These are phyloP conservation scores for Hylomyscus alleni DNA, from an alignment of 2,797 vertebrate genomes.

Conservation along the genomic window DNA sequence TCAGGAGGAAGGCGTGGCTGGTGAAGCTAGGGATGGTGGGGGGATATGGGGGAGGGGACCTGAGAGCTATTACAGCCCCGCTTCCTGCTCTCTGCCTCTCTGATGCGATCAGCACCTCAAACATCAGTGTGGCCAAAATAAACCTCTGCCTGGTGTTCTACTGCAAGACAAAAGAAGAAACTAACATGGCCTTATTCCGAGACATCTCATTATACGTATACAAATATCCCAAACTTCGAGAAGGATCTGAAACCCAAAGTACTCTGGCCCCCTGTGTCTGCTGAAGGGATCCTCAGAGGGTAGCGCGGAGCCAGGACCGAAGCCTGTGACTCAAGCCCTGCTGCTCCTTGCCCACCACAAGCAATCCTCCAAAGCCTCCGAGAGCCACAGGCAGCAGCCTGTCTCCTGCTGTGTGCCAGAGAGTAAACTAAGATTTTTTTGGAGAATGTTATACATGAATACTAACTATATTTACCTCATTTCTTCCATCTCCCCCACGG, in stretches of 20 bases:
- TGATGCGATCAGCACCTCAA: not conserved
- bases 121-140: not conserved
- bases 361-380: no score
- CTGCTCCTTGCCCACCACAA: not conserved
- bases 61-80: not conserved
- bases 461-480: not conserved
- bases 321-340: not conserved
- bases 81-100: not conserved
- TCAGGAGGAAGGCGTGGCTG: not conserved
- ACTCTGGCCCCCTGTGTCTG: not conserved
- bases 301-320: not conserved
- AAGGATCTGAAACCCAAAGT: not conserved
- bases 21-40: not conserved
- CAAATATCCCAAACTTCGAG: not conserved
- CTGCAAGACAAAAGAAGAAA: not conserved
- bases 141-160: not conserved
- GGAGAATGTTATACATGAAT: not conserved
- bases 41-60: no score
- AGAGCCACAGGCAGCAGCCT: not conserved
- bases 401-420: not conserved
- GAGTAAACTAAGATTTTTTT: not conserved
- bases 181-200: not conserved
- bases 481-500: not conserved
- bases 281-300: not conserved
- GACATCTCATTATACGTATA: not conserved